Conservation (phyloP, 2,113 vertebrate genomes). For the Boleophthalmus pectinirostris region DNA sequence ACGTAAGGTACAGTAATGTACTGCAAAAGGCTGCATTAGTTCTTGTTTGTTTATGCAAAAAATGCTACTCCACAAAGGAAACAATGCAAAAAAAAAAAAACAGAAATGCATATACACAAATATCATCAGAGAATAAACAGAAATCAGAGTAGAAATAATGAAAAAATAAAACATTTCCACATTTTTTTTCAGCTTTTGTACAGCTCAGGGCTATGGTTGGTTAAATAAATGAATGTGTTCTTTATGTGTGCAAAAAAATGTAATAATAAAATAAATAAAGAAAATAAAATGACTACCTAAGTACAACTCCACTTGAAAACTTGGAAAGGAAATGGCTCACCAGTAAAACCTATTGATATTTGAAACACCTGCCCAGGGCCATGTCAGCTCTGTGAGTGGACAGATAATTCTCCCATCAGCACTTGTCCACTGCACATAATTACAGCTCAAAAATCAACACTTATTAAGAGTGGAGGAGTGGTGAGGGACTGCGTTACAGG, state of each 20-base stretch:
- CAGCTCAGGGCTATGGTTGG: no score
- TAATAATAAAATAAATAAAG: not conserved
- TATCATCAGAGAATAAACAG: no score
- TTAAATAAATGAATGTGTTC: not conserved
- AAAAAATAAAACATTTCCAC: no score
- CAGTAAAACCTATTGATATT: constrained; percentile 46
- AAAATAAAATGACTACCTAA: not conserved
- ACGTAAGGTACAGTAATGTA: not conserved
- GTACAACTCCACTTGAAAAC: constrained; percentile 12
- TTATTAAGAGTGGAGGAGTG: constrained; percentile 51
- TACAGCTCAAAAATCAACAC: constrained; percentile 49
- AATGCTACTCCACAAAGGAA: constrained; percentile 74
- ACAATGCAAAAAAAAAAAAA: constrained; percentile 59
- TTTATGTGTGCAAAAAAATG: not conserved
- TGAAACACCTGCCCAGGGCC: constrained; percentile 45
- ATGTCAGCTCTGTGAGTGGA: constrained; percentile 47
- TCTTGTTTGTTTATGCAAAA: constrained; percentile 64
- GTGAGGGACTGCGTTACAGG: constrained; percentile 30
- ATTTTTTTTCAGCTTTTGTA: no score
- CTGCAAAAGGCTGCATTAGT: constrained; percentile 35
- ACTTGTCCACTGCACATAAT: constrained; percentile 51
- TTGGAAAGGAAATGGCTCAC: constrained; percentile 16
- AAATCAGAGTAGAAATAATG: no score
- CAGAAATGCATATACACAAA: not conserved
- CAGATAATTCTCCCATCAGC: constrained; percentile 62